Percentiles rank a stretch among this genome's conserved stretches.
These are phyloP conservation scores for Notolabrus celidotus DNA, from an alignment of 2,797 vertebrate genomes.

Conservation along the genomic window DNA sequence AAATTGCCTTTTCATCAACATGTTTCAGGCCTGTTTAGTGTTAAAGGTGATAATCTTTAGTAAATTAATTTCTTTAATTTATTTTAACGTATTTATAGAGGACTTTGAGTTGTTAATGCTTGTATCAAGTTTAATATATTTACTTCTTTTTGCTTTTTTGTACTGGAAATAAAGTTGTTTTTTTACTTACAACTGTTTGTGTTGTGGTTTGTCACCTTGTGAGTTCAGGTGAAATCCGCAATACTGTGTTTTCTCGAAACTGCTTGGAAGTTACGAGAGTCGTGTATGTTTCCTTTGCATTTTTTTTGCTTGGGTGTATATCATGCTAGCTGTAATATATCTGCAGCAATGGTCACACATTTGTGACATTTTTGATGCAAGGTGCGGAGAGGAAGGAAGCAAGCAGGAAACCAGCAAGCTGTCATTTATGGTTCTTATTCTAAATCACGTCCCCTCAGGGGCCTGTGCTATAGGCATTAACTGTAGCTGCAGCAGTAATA, in stretches of 20 bases:
- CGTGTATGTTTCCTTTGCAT: not conserved
- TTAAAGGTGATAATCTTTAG: slow-evolving; percentile 80
- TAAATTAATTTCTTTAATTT: slow-evolving; percentile 88
- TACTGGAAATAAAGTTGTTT: slow-evolving; percentile 85
- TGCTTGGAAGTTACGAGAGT: not conserved
- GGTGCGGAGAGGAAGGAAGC: slow-evolving; percentile 52
- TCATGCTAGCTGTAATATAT: not conserved
- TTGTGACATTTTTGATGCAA: slow-evolving; percentile 17
- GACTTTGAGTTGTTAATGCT: slow-evolving; percentile 84
- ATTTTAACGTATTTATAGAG: slow-evolving; percentile 91
- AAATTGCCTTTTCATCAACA: slow-evolving; percentile 72
- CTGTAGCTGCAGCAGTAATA: not conserved
- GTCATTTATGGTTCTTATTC: slow-evolving; percentile 41
- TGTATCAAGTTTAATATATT: slow-evolving; percentile 91
- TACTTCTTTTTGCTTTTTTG: slow-evolving; percentile 78
- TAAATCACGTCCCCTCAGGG: slow-evolving; percentile 2
- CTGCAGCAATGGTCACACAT: slow-evolving; percentile 3
- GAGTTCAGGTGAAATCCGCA: not conserved
- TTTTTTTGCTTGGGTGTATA: no score
- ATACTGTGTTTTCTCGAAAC: not conserved
- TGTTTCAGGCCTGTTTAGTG: slow-evolving; percentile 78
- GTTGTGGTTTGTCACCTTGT: slow-evolving; percentile 2
- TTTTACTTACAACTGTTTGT: slow-evolving; percentile 8
- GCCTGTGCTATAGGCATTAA: slow-evolving; percentile 2
- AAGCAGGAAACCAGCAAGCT: slow-evolving; percentile 56